These are phyloP conservation scores for Emys orbicularis DNA, from an alignment of 2,797 vertebrate genomes.

Conservation along the genomic window DNA sequence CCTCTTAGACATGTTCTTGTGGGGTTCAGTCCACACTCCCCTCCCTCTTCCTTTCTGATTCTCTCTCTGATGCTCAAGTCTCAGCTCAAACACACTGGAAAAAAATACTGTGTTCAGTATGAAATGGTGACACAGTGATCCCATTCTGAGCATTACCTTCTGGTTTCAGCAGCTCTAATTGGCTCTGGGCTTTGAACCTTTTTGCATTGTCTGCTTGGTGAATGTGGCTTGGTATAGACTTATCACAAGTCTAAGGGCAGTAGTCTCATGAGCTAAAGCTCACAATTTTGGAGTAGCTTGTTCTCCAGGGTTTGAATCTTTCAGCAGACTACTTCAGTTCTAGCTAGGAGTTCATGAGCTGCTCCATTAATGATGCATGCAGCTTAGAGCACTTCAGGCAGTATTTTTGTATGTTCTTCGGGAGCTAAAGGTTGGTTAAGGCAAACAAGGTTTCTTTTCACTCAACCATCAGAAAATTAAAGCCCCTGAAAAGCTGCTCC, in stretches of 20 bases:
- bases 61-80: neutral
- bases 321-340: neutral
- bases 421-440: constrained; percentile 11
- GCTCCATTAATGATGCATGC: neutral
- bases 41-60: constrained; percentile 8
- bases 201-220: neutral
- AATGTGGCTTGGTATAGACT: neutral
- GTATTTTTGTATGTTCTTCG: neutral
- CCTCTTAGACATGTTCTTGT: neutral
- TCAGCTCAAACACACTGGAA: neutral
- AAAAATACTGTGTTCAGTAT: constrained; percentile 43
- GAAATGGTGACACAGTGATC: constrained; percentile 30
- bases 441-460: constrained; percentile 36
- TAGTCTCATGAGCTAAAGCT: neutral
- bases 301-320: neutral
- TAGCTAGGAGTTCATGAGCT: neutral
- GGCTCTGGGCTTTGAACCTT: constrained; percentile 40
- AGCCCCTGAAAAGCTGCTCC: constrained; percentile 20
- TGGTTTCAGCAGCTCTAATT: constrained; percentile 38
- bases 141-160: constrained; percentile 40
- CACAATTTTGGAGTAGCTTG: neutral
- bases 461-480: constrained; percentile 24
- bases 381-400: neutral
- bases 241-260: neutral
- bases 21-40: neutral